Conservation (phyloP, 2,113 vertebrate genomes). For the Nycticorax nycticorax region DNA sequence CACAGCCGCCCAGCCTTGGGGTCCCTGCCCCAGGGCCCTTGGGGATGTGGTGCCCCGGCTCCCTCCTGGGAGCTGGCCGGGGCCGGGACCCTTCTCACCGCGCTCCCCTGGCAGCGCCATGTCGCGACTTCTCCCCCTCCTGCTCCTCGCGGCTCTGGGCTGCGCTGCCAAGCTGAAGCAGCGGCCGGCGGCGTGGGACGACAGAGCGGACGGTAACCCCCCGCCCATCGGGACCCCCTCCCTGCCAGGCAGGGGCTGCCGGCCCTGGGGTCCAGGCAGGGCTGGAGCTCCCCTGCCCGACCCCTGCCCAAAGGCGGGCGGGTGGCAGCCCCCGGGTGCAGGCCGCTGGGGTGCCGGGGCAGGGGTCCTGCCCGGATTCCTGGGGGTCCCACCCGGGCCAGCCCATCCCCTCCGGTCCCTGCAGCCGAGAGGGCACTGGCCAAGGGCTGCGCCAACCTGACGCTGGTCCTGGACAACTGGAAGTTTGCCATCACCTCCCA, state of each 20-base stretch:
- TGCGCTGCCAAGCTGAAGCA: slow-evolving; percentile 58
- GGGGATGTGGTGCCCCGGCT: rapidly evolving
- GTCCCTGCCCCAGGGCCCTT: rapidly evolving
- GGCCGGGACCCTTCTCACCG: neutral
- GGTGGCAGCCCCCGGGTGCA: rapidly evolving
- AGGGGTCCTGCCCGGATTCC: neutral
- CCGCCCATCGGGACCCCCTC: rapidly evolving
- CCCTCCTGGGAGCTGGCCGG: neutral
- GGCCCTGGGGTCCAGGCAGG: rapidly evolving
- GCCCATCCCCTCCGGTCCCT: neutral
- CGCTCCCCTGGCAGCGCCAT: neutral
- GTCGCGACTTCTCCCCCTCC: neutral
- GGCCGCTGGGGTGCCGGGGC: rapidly evolving
- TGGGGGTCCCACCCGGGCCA: neutral
- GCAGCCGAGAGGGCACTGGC: slow-evolving; percentile 62
- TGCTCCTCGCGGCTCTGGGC: slow-evolving; percentile 58
- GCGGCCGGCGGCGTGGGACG: slow-evolving; percentile 60
- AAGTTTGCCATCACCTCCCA: slow-evolving; percentile 87
- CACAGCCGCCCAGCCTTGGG: rapidly evolving
- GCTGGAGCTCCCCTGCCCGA: neutral
- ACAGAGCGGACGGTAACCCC: slow-evolving; percentile 62
- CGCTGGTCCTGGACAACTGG: slow-evolving; percentile 87
- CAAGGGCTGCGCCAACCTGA: slow-evolving; percentile 83
- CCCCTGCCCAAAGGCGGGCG: rapidly evolving
- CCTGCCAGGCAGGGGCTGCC: rapidly evolving